These are phyloP conservation scores for Ophion obscuratus DNA, from an alignment of 2,888 invertebrate genomes.

Conservation along the genomic window DNA sequence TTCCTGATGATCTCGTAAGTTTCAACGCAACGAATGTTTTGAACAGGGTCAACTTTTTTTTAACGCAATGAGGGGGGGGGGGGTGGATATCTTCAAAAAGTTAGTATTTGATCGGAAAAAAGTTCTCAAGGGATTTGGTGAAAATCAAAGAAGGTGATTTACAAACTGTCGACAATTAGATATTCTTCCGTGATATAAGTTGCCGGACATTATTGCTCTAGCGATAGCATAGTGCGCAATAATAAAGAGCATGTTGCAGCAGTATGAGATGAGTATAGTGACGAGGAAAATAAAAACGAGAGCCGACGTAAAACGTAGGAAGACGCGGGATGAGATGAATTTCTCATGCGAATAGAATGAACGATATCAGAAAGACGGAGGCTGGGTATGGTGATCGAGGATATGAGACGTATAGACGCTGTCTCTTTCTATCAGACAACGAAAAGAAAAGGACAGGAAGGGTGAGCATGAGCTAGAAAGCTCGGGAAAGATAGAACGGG, in stretches of 20 bases:
- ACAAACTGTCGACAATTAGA: constrained; percentile 36
- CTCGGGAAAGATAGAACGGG: constrained; percentile 50
- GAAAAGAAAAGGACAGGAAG: constrained; percentile 24
- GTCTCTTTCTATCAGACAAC: constrained; percentile 49
- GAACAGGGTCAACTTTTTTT: no score
- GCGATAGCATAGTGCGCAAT: constrained; percentile 73
- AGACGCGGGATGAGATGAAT: constrained; percentile 75
- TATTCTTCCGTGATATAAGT: constrained; percentile 43
- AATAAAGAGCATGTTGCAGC: constrained; percentile 70
- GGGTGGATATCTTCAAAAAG: background rate
- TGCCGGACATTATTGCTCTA: constrained; percentile 59
- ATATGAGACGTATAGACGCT: constrained; percentile 66
- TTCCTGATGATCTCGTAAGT: no score
- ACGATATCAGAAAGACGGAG: constrained; percentile 73
- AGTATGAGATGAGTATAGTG: constrained; percentile 34
- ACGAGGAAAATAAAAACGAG: constrained; percentile 71
- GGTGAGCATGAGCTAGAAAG: constrained; percentile 23
- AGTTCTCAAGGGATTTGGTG: constrained; percentile 13
- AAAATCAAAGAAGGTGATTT: constrained; percentile 1
- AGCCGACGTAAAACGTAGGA: constrained; percentile 66
- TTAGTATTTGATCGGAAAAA: constrained; percentile 24
- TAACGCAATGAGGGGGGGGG: background rate
- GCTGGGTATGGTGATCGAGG: constrained; percentile 66
- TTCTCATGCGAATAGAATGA: constrained; percentile 75
- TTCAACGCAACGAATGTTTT: no score